Percentiles rank a stretch among this genome's conserved stretches.
phyloP scores from a whole-genome alignment of 2,797 vertebrate genomes.

The Ataeniobius toweri region DNA sequence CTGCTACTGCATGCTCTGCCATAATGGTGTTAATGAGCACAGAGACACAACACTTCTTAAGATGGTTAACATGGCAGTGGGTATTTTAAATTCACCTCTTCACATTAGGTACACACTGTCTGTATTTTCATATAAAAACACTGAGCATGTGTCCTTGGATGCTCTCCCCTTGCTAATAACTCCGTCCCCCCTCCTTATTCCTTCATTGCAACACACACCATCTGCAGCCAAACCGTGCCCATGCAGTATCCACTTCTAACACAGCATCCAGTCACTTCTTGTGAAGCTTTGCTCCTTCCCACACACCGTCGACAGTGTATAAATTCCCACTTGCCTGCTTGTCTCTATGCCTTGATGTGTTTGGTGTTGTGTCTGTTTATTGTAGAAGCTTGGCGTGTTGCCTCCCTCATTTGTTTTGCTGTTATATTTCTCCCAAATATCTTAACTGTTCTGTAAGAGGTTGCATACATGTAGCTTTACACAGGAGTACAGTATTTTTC shows the following conservation, averaged over 20 bases:
- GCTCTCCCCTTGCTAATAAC: constrained; percentile 33
- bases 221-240: constrained; percentile 48
- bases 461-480: not conserved
- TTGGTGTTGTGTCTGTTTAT: constrained; percentile 13
- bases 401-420: constrained; percentile 22
- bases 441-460: not conserved
- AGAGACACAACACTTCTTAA: not conserved
- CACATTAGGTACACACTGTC: constrained; percentile 10
- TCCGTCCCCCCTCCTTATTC: constrained; percentile 10
- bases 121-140: constrained; percentile 17
- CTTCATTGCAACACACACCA: constrained; percentile 27
- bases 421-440: constrained; percentile 2
- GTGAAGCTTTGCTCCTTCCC: constrained; percentile 33
- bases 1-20: constrained; percentile 38
- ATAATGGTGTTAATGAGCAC: constrained; percentile 44
- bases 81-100: constrained; percentile 3
- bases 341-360: constrained; percentile 22
- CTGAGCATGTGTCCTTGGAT: constrained; percentile 19
- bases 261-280: constrained; percentile 20
- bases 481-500: not conserved
- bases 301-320: constrained; percentile 26
- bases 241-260: constrained; percentile 30
- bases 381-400: constrained; percentile 12
- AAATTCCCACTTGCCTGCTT: constrained; percentile 25
- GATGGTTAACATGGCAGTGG: not conserved